These are phyloP conservation scores for Agrenia bidenticulata DNA, from an alignment of 2,888 invertebrate genomes.

Conservation along the genomic window DNA sequence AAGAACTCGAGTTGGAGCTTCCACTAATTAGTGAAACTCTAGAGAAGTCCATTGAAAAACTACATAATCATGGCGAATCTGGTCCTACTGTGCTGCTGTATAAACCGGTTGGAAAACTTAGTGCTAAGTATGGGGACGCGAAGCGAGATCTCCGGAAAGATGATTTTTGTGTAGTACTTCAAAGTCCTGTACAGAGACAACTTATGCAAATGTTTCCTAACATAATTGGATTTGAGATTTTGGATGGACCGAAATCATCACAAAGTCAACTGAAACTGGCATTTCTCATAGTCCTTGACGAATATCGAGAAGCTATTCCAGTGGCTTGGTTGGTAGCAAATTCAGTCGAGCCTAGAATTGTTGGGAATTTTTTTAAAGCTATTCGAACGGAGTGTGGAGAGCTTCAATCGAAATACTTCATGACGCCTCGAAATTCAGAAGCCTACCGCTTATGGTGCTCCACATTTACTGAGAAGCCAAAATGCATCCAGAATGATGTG, in stretches of 20 bases:
- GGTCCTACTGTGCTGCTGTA: conserved; percentile 47
- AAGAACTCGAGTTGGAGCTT: not conserved
- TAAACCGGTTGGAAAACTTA: conserved; percentile 35
- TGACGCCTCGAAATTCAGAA: conserved; percentile 37
- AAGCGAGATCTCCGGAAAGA: conserved; percentile 24
- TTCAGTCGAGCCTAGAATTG: conserved; percentile 23
- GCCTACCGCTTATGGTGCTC: conserved; percentile 35
- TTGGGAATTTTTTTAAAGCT: conserved; percentile 35
- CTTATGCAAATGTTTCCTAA: conserved; percentile 45
- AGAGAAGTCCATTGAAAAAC: conserved; percentile 36
- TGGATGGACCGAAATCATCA: conserved; percentile 34
- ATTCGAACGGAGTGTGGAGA: conserved; percentile 39
- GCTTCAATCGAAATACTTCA: conserved; percentile 31
- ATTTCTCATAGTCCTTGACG: conserved; percentile 43
- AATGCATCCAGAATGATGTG: conserved; percentile 40
- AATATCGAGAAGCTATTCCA: conserved; percentile 47
- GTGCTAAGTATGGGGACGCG: conserved; percentile 32
- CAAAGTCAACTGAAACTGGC: conserved; percentile 37
- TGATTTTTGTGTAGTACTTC: conserved; percentile 45
- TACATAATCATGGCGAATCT: conserved; percentile 45
- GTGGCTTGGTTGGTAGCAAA: conserved; percentile 48
- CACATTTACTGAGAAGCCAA: conserved; percentile 37
- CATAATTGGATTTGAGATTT: conserved; percentile 39
- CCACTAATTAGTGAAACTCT: conserved; percentile 21
- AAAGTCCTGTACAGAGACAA: conserved; percentile 50